phyloP scores from a whole-genome alignment of 2,113 vertebrate species.

The Poecile atricapillus region DNA sequence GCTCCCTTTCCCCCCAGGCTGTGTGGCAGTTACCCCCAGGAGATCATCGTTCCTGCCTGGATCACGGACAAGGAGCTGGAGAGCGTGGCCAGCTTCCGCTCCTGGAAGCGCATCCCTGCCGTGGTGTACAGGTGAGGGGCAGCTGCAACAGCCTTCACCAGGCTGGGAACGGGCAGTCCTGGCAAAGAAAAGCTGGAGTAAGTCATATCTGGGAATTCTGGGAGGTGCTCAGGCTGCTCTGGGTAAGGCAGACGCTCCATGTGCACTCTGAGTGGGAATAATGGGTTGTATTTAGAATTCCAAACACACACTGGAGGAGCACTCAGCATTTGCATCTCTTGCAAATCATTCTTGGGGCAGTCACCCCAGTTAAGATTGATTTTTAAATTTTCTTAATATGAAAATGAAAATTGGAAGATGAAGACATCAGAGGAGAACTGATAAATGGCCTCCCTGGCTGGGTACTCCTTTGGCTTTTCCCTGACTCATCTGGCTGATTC shows the following conservation, averaged over 20 bases:
- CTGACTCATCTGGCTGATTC: background rate
- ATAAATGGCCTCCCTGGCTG: background rate
- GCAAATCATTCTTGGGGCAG: background rate
- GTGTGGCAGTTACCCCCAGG: conserved; percentile 95
- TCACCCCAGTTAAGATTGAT: background rate
- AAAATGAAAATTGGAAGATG: background rate
- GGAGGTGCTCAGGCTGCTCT: background rate
- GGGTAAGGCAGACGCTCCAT: rapidly evolving
- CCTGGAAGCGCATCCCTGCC: conserved; percentile 96
- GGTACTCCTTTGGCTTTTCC: background rate
- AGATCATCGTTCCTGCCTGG: conserved; percentile 93
- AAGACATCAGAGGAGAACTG: background rate
- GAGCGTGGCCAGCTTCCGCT: conserved; percentile 92
- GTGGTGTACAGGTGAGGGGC: conserved; percentile 89
- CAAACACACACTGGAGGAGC: background rate
- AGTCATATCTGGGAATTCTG: background rate
- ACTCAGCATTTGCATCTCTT: background rate
- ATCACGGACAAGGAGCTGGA: conserved; percentile 97
- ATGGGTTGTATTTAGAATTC: background rate
- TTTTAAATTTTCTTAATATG: background rate
- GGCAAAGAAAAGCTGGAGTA: background rate
- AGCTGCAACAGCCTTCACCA: background rate
- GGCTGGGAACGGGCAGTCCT: rapidly evolving
- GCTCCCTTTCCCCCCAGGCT: conserved; percentile 72
- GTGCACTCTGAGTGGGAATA: rapidly evolving